These are phyloP conservation scores for Drosophila ochracea DNA, from an alignment of 2,888 invertebrate species.

Conservation along the genomic window DNA sequence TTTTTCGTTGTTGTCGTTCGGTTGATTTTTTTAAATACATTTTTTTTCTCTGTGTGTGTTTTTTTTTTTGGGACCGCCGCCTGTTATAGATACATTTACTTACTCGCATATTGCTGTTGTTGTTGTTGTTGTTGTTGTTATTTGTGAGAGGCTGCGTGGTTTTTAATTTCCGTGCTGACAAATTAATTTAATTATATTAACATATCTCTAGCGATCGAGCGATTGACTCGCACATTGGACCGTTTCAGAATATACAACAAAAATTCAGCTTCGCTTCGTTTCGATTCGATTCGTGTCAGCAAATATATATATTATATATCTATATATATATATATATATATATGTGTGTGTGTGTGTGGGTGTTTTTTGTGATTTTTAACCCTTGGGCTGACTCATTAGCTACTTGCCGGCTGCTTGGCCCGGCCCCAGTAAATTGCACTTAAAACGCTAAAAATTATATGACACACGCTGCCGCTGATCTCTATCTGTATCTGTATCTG, in stretches of 20 bases:
- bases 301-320: conserved; percentile 6
- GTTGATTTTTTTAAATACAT: background rate
- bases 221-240: conserved; percentile 67
- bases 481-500: conserved; percentile 14
- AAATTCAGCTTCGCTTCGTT: conserved; percentile 37
- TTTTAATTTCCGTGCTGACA: conserved; percentile 80
- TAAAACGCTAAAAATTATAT: conserved; percentile 79
- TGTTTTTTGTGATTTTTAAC: conserved; percentile 57
- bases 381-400: conserved; percentile 75
- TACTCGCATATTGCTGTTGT: conserved; percentile 18
- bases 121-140: conserved; percentile 25
- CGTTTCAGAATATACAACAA: conserved; percentile 34
- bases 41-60: conserved; percentile 1
- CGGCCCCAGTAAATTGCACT: conserved; percentile 68
- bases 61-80: conserved; percentile 30
- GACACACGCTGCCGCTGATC: conserved; percentile 67
- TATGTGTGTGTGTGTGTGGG: conserved; percentile 18
- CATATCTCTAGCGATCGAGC: conserved; percentile 74
- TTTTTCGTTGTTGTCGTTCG: conserved; percentile 24
- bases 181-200: conserved; percentile 84
- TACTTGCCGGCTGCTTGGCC: conserved; percentile 24
- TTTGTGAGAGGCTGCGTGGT: conserved; percentile 50
- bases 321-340: no score
- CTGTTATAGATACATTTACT: conserved; percentile 56
- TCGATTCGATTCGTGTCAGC: conserved; percentile 29